These are phyloP conservation scores for Temnopleurus reevesii DNA, from an alignment of 53 echinoderm and acorn worm genomes.

Conservation along the genomic window DNA sequence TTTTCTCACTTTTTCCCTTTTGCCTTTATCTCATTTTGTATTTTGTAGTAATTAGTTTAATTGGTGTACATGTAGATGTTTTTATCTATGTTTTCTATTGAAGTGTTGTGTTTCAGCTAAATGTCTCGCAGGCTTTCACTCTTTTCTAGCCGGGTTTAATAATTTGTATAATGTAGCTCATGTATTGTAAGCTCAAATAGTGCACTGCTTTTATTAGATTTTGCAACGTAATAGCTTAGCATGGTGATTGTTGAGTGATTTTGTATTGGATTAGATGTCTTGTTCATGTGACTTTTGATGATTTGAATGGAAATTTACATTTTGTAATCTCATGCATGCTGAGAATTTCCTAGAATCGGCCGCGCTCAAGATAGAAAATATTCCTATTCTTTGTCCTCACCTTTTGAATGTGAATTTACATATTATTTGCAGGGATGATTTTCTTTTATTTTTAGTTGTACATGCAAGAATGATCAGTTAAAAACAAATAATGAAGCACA, in stretches of 20 bases:
- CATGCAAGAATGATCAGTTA: too few relatives aligned
- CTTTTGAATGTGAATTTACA: too few relatives aligned
- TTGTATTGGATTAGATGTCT: not conserved
- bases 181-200: not conserved
- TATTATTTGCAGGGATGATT: too few relatives aligned
- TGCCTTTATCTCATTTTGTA: not conserved
- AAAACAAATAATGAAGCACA: too few relatives aligned
- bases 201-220: not conserved
- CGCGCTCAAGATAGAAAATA: too few relatives aligned
- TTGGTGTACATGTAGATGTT: not conserved
- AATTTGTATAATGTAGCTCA: not conserved
- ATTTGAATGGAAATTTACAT: not conserved
- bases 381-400: too few relatives aligned
- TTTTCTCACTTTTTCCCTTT: not conserved
- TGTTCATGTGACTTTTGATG: not conserved
- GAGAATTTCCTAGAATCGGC: too few relatives aligned
- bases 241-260: not conserved
- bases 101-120: not conserved
- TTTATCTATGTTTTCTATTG: not conserved
- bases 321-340: not conserved
- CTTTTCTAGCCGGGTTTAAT: not conserved
- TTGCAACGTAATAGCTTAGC: not conserved
- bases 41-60: not conserved
- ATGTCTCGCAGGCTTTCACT: not conserved
- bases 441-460: too few relatives aligned